Evolutionary conservation across 2,888 invertebrate species (phyloP).

Genomic region (Cataglyphis rosenhaueri): DNA sequence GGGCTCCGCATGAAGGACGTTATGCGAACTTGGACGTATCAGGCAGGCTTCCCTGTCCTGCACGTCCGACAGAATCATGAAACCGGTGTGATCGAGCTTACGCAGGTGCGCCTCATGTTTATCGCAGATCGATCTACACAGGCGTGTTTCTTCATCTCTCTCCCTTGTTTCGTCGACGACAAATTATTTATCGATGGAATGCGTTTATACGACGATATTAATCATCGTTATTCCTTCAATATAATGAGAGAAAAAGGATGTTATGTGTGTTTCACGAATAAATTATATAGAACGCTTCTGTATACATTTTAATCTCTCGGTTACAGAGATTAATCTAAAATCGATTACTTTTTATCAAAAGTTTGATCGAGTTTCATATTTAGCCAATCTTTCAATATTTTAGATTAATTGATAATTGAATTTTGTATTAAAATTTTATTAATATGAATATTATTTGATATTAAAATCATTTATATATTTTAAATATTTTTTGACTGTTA

Average conservation of each 20-base stretch:
- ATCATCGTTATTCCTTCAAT: conserved; percentile 36
- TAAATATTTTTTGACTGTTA: not conserved
- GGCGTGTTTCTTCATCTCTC: conserved; percentile 31
- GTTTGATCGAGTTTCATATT: not conserved
- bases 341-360: not conserved
- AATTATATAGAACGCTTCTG: conserved; percentile 28
- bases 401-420: not conserved
- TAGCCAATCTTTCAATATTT: not conserved
- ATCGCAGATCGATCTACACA: conserved; percentile 45
- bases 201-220: conserved; percentile 33
- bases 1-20: conserved; percentile 87
- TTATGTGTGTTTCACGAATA: conserved; percentile 4
- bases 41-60: conserved; percentile 90
- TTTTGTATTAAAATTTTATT: not conserved
- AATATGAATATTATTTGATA: not conserved
- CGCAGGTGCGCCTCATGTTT: conserved; percentile 78
- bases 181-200: conserved; percentile 41
- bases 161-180: conserved; percentile 32
- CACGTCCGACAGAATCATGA: conserved; percentile 86
- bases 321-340: conserved; percentile 14
- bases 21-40: conserved; percentile 90
- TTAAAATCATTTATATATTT: not conserved
- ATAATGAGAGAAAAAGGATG: conserved; percentile 9
- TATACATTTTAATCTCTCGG: not conserved
- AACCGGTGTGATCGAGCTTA: conserved; percentile 82